Conservation (phyloP, 1,140 invertebrate genomes). For the Probaryconus sp. region DNA sequence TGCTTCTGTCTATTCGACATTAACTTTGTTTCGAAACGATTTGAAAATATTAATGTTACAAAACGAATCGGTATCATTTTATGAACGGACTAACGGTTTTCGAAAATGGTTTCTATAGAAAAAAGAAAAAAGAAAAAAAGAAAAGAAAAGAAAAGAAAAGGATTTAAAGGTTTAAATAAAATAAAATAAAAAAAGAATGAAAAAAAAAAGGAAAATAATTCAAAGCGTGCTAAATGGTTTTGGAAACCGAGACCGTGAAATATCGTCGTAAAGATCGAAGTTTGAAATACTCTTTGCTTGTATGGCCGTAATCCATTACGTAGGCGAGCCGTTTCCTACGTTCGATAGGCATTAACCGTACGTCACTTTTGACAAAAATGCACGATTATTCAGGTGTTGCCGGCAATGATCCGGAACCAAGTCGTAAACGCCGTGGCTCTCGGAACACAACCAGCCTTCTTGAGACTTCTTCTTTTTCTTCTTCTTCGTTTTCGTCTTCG, state of each 20-base stretch:
- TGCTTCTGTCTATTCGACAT: too few species aligned
- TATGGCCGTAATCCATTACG: constrained; percentile 22
- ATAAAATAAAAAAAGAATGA: too few species aligned
- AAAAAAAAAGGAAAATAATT: too few species aligned
- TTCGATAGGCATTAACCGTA: background rate
- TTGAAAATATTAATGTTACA: too few species aligned
- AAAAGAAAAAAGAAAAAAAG: too few species aligned
- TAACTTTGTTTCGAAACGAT: too few species aligned
- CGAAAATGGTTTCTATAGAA: too few species aligned
- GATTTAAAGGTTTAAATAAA: too few species aligned
- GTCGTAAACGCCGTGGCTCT: background rate
- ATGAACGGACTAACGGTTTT: too few species aligned
- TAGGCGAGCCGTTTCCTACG: constrained; percentile 19
- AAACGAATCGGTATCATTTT: too few species aligned
- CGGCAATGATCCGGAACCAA: background rate
- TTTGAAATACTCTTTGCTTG: constrained; percentile 11
- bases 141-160: too few species aligned
- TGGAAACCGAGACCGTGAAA: constrained; percentile 44
- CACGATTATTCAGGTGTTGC: background rate
- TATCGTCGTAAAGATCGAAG: constrained; percentile 27
- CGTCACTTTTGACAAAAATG: constrained; percentile 16
- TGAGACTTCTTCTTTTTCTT: background rate
- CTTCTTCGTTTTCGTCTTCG: too few species aligned
- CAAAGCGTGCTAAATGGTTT: constrained; percentile 25
- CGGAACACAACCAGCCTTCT: background rate